Evolutionary conservation across 2,888 invertebrate genomes (phyloP).

Genomic region (Aphidoletes aphidimyza): DNA sequence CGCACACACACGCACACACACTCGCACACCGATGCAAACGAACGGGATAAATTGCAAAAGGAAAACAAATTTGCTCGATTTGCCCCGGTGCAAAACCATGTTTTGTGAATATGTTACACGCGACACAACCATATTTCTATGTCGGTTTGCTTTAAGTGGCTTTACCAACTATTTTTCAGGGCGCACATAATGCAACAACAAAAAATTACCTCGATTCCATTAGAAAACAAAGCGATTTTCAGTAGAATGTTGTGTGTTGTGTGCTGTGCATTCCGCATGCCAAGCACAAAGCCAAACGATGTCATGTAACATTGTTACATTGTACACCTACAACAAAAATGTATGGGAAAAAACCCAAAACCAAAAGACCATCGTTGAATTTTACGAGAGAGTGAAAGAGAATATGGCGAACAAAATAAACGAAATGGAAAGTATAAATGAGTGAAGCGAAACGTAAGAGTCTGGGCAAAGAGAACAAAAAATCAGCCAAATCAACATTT

Average conservation of each 20-base stretch:
- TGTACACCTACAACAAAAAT: background rate
- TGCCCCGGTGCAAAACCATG: slow-evolving; percentile 28
- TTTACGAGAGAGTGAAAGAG: background rate
- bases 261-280: slow-evolving; percentile 1
- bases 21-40: background rate
- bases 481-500: background rate
- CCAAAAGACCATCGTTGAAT: background rate
- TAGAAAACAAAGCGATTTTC: background rate
- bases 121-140: slow-evolving; percentile 31
- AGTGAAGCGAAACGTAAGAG: background rate
- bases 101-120: slow-evolving; percentile 45
- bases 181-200: too few relatives aligned
- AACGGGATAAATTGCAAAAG: slow-evolving; percentile 33
- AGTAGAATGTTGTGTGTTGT: background rate
- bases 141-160: slow-evolving; percentile 4
- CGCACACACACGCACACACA: background rate
- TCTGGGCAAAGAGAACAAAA: slow-evolving; percentile 11
- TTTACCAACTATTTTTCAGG: background rate
- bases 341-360: background rate
- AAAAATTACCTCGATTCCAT: too few relatives aligned
- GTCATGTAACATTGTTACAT: background rate
- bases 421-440: slow-evolving; percentile 7
- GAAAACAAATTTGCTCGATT: slow-evolving; percentile 55
- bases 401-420: background rate
- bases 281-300: slow-evolving; percentile 17